Conservation (phyloP, 2,797 vertebrate species). For the Neomorphus geoffroyi region DNA sequence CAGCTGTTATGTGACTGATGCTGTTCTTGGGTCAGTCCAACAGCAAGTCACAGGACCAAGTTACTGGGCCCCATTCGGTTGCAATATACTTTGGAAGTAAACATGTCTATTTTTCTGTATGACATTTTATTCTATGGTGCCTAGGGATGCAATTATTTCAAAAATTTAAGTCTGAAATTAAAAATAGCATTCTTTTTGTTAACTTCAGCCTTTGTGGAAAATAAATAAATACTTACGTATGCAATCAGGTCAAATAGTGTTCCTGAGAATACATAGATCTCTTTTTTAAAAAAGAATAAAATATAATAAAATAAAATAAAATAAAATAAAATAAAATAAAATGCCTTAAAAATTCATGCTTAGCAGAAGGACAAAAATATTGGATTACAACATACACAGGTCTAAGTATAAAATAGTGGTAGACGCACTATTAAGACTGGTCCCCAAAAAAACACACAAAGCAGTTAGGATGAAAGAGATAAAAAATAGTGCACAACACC, state of each 20-base stretch:
- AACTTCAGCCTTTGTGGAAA: neutral
- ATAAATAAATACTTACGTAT: neutral
- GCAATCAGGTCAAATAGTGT: neutral
- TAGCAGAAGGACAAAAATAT: neutral
- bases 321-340: neutral
- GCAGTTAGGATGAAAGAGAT: neutral
- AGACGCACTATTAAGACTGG: neutral
- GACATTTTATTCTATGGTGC: neutral
- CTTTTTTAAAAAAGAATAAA: too few relatives aligned
- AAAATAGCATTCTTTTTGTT: neutral
- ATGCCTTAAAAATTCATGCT: neutral
- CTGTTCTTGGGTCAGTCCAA: neutral
- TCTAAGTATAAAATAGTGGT: neutral
- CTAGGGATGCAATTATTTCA: neutral
- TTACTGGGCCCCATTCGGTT: neutral
- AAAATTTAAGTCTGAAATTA: neutral
- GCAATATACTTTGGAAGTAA: neutral
- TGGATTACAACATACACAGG: neutral
- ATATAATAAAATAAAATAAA: neutral
- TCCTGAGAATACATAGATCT: neutral
- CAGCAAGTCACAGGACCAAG: neutral
- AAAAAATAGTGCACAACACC: accelerated
- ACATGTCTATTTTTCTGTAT: neutral
- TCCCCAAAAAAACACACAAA: neutral
- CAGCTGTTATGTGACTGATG: neutral